Percentiles rank a stretch among this genome's conserved stretches.
Evolutionary conservation across 1,140 invertebrate species (phyloP).

Genomic region (Acromyrmex echinatior): DNA sequence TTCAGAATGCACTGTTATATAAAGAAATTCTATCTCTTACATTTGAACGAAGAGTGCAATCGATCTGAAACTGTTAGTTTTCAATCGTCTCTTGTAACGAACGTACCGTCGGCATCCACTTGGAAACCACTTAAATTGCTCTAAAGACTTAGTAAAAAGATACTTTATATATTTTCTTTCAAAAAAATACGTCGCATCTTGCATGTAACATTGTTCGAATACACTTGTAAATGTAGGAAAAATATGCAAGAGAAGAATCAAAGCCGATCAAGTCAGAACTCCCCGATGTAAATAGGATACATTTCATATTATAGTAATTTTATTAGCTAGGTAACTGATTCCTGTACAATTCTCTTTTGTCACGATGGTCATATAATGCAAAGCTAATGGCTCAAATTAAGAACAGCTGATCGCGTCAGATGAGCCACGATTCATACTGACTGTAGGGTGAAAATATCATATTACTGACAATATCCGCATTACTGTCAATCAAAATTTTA

Average conservation of each 20-base stretch:
- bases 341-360: conserved; percentile 6
- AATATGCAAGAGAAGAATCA: too few species aligned
- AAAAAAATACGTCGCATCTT: too few species aligned
- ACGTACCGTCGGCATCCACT: too few species aligned
- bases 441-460: background rate
- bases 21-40: too few species aligned
- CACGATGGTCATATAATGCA: background rate
- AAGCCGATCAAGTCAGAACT: background rate
- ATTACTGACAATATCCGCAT: background rate
- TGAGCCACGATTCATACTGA: background rate
- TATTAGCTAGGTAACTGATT: conserved; percentile 25
- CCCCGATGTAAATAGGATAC: background rate
- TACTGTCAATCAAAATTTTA: background rate
- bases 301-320: conserved; percentile 24
- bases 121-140: too few species aligned
- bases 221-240: background rate
- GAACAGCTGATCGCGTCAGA: conserved; percentile 25
- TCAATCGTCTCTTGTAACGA: too few species aligned
- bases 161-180: too few species aligned
- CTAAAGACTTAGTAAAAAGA: too few species aligned
- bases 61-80: too few species aligned
- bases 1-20: too few species aligned
- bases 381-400: conserved; percentile 39
- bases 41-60: too few species aligned
- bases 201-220: background rate